These are phyloP conservation scores for Mylabris sibirica DNA, from an alignment of 2,888 invertebrate genomes.

Conservation along the genomic window DNA sequence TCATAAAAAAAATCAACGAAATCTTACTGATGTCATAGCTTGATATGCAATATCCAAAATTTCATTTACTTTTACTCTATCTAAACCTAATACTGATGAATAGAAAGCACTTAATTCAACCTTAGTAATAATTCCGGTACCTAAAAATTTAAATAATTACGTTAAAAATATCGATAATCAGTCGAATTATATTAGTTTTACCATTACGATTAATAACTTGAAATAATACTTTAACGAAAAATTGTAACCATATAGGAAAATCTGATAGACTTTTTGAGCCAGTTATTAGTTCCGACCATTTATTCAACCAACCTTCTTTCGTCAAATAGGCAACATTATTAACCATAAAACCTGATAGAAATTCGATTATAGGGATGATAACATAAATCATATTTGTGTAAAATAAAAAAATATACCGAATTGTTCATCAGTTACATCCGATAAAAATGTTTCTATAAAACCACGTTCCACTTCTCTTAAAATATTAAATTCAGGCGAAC, in stretches of 20 bases:
- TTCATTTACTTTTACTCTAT: slow-evolving; percentile 69
- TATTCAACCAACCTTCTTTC: slow-evolving; percentile 74
- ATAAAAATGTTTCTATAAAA: slow-evolving; percentile 73
- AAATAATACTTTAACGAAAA: slow-evolving; percentile 75
- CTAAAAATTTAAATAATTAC: slow-evolving; percentile 58
- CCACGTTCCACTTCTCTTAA: slow-evolving; percentile 76
- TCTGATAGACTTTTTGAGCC: slow-evolving; percentile 66
- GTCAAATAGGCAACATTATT: slow-evolving; percentile 64
- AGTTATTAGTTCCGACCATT: slow-evolving; percentile 70
- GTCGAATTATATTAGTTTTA: slow-evolving; percentile 54
- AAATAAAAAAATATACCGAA: slow-evolving; percentile 61
- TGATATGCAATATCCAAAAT: slow-evolving; percentile 74
- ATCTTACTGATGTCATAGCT: slow-evolving; percentile 76
- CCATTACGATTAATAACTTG: slow-evolving; percentile 74
- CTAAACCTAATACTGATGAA: slow-evolving; percentile 73
- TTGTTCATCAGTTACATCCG: slow-evolving; percentile 64
- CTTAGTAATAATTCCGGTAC: slow-evolving; percentile 72
- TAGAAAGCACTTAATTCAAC: slow-evolving; percentile 74
- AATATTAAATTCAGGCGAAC: slow-evolving; percentile 76
- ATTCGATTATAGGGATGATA: too few species aligned
- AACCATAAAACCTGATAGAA: slow-evolving; percentile 54
- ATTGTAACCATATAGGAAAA: slow-evolving; percentile 77
- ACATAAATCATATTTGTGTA: not conserved
- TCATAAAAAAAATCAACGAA: not conserved
- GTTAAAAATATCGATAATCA: slow-evolving; percentile 27